Percentiles rank a stretch among this genome's conserved stretches.
Conservation (phyloP, 2,113 vertebrate species). For the Mirounga angustirostris region DNA sequence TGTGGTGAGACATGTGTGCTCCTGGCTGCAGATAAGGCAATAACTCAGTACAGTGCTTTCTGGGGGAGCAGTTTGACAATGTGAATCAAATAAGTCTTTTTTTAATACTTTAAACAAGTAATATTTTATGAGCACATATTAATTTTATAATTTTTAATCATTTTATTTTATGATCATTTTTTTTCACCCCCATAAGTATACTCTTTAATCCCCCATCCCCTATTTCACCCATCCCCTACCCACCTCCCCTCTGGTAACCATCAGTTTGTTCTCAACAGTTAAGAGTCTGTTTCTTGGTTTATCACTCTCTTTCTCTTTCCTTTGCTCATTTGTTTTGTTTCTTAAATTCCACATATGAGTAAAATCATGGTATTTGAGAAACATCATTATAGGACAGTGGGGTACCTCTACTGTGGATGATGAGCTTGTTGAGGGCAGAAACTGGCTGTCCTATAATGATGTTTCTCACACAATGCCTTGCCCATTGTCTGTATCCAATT, state of each 20-base stretch:
- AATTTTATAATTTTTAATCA: not conserved
- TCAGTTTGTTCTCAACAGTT: not conserved
- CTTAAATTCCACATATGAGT: not conserved
- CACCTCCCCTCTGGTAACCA: not conserved
- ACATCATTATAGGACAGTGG: not conserved
- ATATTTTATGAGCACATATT: not conserved
- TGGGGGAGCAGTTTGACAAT: not conserved
- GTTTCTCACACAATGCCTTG: not conserved
- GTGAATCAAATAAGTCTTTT: not conserved
- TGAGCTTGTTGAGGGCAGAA: not conserved
- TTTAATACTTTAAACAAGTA: not conserved
- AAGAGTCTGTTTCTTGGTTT: not conserved
- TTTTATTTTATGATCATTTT: not conserved
- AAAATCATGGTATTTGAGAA: not conserved
- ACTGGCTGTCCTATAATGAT: not conserved
- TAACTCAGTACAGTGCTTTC: not conserved
- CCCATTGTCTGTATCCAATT: not conserved
- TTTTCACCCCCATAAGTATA: not conserved
- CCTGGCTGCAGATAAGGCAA: fast-evolving
- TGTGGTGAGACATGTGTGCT: fast-evolving
- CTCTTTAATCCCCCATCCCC: not conserved
- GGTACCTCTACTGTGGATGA: not conserved
- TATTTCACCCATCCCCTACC: not conserved
- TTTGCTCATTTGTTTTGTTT: not conserved
- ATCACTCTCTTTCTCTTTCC: not conserved